Evolutionary conservation across 2,888 invertebrate species (phyloP).

Genomic region (Melangyna quadrimaculata): DNA sequence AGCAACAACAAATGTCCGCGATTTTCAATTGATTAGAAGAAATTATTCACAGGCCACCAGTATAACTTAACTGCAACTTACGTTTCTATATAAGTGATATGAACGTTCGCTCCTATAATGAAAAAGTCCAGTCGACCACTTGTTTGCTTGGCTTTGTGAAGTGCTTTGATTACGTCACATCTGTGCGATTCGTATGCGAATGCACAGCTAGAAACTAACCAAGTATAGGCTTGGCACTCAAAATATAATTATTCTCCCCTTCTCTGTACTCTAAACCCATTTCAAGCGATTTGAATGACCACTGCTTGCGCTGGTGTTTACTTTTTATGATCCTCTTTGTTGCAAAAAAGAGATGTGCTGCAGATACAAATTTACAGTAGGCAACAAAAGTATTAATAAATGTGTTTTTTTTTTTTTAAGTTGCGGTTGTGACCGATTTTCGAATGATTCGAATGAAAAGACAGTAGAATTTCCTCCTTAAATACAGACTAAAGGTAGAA

Average conservation of each 20-base stretch:
- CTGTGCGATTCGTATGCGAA: conserved; percentile 20
- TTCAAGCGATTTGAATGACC: conserved; percentile 38
- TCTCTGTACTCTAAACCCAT: conserved; percentile 14
- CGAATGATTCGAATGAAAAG: too few relatives aligned
- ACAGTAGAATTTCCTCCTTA: too few relatives aligned
- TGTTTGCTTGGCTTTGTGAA: conserved; percentile 36
- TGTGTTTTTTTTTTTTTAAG: not conserved
- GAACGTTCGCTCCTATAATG: conserved; percentile 28
- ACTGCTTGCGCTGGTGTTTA: conserved; percentile 45
- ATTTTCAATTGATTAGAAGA: conserved; percentile 63
- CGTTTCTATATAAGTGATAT: conserved; percentile 23
- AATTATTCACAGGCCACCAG: conserved; percentile 48
- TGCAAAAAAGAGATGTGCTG: conserved; percentile 35
- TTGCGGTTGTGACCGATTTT: too few relatives aligned
- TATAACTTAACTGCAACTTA: conserved; percentile 5
- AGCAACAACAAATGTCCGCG: conserved; percentile 38
- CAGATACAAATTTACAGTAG: conserved; percentile 21
- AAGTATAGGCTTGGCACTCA: conserved; percentile 6
- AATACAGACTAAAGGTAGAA: too few relatives aligned
- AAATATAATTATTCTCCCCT: not conserved
- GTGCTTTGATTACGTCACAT: conserved; percentile 55
- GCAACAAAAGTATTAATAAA: not conserved
- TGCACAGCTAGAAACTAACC: conserved; percentile 12
- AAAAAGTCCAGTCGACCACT: conserved; percentile 41
- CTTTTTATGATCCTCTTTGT: conserved; percentile 52